phyloP scores from a whole-genome alignment of 2,113 vertebrate genomes.

The Entelurus aequoreus region DNA sequence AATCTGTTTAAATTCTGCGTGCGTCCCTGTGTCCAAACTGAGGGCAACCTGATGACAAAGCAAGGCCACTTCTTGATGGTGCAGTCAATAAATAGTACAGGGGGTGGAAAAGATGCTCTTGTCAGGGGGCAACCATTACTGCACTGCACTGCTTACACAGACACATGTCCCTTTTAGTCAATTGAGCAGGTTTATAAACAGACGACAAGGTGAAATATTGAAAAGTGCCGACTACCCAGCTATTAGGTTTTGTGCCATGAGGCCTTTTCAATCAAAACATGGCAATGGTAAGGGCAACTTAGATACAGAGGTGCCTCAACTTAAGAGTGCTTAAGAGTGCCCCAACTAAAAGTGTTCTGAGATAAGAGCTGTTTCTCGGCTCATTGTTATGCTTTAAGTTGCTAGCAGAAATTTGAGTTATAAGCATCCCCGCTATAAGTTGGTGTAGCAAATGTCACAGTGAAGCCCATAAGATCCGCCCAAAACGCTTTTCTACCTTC shows the following conservation, averaged over 20 bases:
- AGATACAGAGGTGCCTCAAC: too few relatives aligned
- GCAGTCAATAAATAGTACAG: slow-evolving; percentile 57
- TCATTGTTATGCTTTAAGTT: too few relatives aligned
- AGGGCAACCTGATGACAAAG: slow-evolving; percentile 70
- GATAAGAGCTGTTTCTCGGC: too few relatives aligned
- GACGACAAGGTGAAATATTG: slow-evolving; percentile 33
- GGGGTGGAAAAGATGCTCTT: slow-evolving; percentile 49
- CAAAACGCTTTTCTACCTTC: too few relatives aligned
- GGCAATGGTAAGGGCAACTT: too few relatives aligned
- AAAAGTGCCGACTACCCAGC: slow-evolving; percentile 2
- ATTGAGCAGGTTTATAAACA: slow-evolving; percentile 17
- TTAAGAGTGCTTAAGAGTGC: too few relatives aligned
- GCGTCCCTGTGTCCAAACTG: slow-evolving; percentile 38
- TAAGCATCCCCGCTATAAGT: too few relatives aligned
- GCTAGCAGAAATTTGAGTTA: too few relatives aligned
- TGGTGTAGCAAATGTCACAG: too few relatives aligned
- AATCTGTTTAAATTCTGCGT: slow-evolving; percentile 64
- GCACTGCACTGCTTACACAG: slow-evolving; percentile 14
- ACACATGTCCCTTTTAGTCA: slow-evolving; percentile 20
- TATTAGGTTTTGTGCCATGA: slow-evolving; percentile 6
- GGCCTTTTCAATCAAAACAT: background rate
- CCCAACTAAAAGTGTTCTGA: too few relatives aligned
- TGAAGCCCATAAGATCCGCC: too few relatives aligned
- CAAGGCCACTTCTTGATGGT: slow-evolving; percentile 54
- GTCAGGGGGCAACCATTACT: slow-evolving; percentile 20